phyloP scores from a whole-genome alignment of 2,797 vertebrate genomes.

The Tadarida brasiliensis region DNA sequence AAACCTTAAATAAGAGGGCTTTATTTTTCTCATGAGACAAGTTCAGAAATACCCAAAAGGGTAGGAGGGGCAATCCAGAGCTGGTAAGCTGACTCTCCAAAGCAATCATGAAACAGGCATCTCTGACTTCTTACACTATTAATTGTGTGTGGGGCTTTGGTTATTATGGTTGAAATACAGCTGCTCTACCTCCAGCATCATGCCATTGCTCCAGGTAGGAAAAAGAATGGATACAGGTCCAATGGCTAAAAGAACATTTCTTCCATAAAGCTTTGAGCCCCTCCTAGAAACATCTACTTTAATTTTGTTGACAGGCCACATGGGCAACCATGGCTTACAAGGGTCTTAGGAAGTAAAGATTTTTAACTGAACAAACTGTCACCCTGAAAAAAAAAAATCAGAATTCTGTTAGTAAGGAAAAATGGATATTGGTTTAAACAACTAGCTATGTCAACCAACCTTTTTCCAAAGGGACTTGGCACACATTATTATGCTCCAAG shows the following conservation, averaged over 20 bases:
- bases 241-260: not conserved
- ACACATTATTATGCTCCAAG: not conserved
- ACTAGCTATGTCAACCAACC: not conserved
- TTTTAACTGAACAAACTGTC: conserved; percentile 26
- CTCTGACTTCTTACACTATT: not conserved
- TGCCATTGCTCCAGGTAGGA: not conserved
- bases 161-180: not conserved
- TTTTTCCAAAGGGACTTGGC: not conserved
- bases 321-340: not conserved
- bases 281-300: not conserved
- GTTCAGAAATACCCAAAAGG: not conserved
- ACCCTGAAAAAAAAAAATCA: not conserved
- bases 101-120: not conserved
- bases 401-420: not conserved
- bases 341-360: not conserved
- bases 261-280: not conserved
- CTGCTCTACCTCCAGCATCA: not conserved
- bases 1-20: not conserved
- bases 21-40: not conserved
- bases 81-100: not conserved
- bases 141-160: not conserved
- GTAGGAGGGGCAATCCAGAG: not conserved
- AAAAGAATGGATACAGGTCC: not conserved
- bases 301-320: not conserved
- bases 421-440: conserved; percentile 35